Conservation (phyloP, 1,140 invertebrate species). For the Apis florea region DNA sequence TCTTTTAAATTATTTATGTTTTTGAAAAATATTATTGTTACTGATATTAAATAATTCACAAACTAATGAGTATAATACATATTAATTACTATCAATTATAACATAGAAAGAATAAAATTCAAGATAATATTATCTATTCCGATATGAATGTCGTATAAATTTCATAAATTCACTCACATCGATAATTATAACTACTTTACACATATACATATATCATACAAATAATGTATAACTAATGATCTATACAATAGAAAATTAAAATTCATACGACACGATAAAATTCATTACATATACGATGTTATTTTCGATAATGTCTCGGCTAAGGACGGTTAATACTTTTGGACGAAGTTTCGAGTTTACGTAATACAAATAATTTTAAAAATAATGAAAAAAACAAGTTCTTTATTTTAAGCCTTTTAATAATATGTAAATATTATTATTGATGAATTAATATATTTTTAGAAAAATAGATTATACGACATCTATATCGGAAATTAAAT, state of each 20-base stretch:
- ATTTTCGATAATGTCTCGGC: not conserved
- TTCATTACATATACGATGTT: not conserved
- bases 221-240: not conserved
- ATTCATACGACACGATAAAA: not conserved
- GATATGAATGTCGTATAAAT: constrained; percentile 3
- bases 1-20: not conserved
- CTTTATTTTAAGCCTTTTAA: not conserved
- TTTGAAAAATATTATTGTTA: not conserved
- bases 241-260: constrained; percentile 5
- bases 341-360: not conserved
- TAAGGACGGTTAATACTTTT: constrained; percentile 39
- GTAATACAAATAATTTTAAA: not conserved
- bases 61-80: not conserved
- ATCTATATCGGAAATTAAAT: not conserved
- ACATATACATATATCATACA: not conserved
- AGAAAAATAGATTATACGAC: not conserved
- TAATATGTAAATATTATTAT: too few species aligned
- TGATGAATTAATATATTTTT: not conserved
- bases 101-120: not conserved
- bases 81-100: not conserved
- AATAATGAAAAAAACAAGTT: not conserved
- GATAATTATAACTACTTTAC: not conserved
- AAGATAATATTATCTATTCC: not conserved
- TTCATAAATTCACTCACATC: not conserved
- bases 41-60: not conserved